Base-by-base conservation (phyloP, 2,113 vertebrate genomes). In the Mionectes macconnelli region DNA sequence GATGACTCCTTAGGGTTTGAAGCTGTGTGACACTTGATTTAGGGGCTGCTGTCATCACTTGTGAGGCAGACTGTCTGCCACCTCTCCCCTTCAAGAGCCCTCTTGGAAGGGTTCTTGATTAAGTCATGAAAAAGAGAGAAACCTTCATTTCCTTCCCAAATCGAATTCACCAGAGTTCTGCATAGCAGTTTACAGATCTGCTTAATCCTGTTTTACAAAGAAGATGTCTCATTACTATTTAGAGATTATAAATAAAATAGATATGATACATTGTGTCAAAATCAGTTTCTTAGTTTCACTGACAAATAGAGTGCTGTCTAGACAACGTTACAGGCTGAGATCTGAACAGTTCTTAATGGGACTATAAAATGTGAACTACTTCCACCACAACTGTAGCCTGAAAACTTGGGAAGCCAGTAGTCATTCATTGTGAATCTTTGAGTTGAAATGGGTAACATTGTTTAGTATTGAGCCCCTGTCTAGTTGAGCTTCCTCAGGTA, bases 1-100 rank as follows among this genome's bases (percentile, higher is more conserved):
- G 91, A 96, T 96, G 93, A 60, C 73, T 94, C 91, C 89, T 93
- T 30, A 50, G 82, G 79, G 57, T 52, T 60, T 84, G 87, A 86
- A 94, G 42, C 63, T 74, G 33, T 50, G 30, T 56, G 89, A 82
- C 57, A 37, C 42, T 94, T 95, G 93, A 94, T 95, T 90, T 92
- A 95, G 84, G 72, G 49, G 50, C 62, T 78, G 64, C 73, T 94
- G 78, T 92, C 92, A 79, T 91, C 70, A 68, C 80, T 89, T 91
- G 53, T 28, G 78, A 57, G 73, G 50, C 55, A 72, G 64, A 30
- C 62, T 81, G 40, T 49, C 88, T 84, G 73, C 53, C 86, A 89
- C 53, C 53, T 91, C 67, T 82, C 49, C 55, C 49, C 22, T 49
- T 27, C n/a, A 77, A 77, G 44, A 84, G 28, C 21, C 68, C 47